These are phyloP conservation scores for Zhuqinia jingwanae DNA, from an alignment of 2,888 invertebrate genomes.

Conservation along the genomic window DNA sequence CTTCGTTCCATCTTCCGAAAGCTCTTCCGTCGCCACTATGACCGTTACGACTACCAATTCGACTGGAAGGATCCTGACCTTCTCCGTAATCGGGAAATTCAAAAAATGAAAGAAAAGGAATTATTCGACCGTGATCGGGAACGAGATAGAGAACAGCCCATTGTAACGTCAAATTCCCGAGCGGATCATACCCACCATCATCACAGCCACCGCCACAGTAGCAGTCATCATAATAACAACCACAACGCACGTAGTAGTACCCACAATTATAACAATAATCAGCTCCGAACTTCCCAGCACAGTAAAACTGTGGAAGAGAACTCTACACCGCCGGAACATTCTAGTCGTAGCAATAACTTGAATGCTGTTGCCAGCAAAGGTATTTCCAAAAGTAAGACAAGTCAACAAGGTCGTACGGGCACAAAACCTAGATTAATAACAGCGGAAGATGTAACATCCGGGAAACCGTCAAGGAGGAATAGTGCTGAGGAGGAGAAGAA, in stretches of 20 bases:
- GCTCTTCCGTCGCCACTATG: constrained; percentile 97
- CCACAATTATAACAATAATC: neutral
- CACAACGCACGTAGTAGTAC: neutral
- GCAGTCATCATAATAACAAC: constrained; percentile 40
- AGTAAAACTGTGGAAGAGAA: constrained; percentile 39
- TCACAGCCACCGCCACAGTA: constrained; percentile 5
- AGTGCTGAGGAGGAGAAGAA: constrained; percentile 30
- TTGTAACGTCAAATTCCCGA: constrained; percentile 7
- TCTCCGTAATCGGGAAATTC: constrained; percentile 62
- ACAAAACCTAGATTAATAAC: constrained; percentile 40
- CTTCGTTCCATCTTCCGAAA: constrained; percentile 97
- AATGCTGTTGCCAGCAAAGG: neutral
- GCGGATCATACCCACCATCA: neutral
- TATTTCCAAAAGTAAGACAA: constrained; percentile 45
- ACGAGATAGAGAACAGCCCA: neutral
- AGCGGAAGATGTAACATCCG: constrained; percentile 36
- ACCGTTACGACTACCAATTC: constrained; percentile 99
- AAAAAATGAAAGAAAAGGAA: constrained; percentile 56
- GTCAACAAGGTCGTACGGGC: constrained; percentile 46
- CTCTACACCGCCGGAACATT: constrained; percentile 16
- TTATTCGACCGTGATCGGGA: constrained; percentile 40
- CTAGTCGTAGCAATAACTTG: constrained; percentile 41
- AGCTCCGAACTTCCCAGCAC: constrained; percentile 24
- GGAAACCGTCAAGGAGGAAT: constrained; percentile 58
- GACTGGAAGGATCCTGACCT: constrained; percentile 92